A percentile compares a stretch with the other conserved stretches of the same genome.
phyloP scores from a whole-genome alignment of 2,113 vertebrate genomes.

The Burhinus oedicnemus region DNA sequence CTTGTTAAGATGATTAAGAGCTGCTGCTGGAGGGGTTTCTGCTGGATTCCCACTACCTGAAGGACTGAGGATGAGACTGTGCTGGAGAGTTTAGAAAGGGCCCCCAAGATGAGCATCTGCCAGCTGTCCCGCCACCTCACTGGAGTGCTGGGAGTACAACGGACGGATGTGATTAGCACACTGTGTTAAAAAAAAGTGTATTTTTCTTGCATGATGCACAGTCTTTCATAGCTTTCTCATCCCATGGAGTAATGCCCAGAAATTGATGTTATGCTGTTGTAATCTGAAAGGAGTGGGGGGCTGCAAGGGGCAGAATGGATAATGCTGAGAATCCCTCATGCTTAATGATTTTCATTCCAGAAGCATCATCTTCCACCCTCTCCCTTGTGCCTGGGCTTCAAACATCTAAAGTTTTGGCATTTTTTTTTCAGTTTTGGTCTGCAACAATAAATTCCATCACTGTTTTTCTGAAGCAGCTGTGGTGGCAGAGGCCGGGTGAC shows the following conservation, averaged over 20 bases:
- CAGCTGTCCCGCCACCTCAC: accelerated
- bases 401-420: neutral
- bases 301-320: neutral
- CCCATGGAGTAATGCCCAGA: conserved; percentile 35
- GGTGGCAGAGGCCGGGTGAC: neutral
- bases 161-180: neutral
- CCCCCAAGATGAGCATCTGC: neutral
- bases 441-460: neutral
- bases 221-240: conserved; percentile 24
- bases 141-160: neutral
- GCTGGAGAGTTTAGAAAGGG: neutral
- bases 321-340: neutral
- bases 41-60: neutral
- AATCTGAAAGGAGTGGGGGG: neutral
- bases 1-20: neutral
- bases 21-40: neutral
- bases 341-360: neutral
- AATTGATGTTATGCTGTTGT: neutral
- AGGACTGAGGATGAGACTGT: neutral
- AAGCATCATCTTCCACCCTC: neutral
- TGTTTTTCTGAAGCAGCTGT: neutral
- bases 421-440: neutral
- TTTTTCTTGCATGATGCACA: neutral
- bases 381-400: neutral
- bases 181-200: neutral